Base-by-base conservation (phyloP, 2,888 invertebrate genomes). In the Pasiphila rectangulata region DNA sequence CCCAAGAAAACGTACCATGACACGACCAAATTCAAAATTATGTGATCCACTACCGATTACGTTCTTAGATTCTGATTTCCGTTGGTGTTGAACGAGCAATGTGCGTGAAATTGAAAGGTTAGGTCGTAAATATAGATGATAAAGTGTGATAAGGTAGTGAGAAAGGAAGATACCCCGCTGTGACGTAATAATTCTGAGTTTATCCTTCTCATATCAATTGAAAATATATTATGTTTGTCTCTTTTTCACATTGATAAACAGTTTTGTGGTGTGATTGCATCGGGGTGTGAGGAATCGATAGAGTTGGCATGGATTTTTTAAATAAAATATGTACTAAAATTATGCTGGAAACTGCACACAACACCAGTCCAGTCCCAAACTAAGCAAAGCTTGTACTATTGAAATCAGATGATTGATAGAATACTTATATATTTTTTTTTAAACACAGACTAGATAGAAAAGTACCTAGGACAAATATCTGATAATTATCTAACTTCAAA, bases 181-280 rank as follows among this genome's bases (percentile, higher is more conserved):
- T 84, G 87, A 84, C 83, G 85, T 81, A 82, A 83, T 82, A 83
- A 79, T 79, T 84, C 78, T 83, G 71, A 79, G 69, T 75, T 77
- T 77, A 81, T 86, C 84, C 79, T 75, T 75, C 70, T 84, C 84
- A 73, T 75, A 75, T 82, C 79, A 73, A 74, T 75, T 75, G 77
- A 75, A 79, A 78, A 76, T 75, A 76, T 75, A 73, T 76, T 78
- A 72, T 71, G 64, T 72, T 69, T 73, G 70, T 86, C 83, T 74
- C 83, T 77, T 78, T 85, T 79, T 71, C 80, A 65, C 84, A 69
- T 75, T 76, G 76, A 78, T 79, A 78, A 79, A 83, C 82, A 75
- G 84, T 84, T 84, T 81, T 77, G 78, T 74, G 68, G 71, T 70
- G 74, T 81, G 84, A 84, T 85, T 82, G 78, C 72, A 61, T 60